Evolutionary conservation across 1,140 invertebrate species (phyloP), one percentile per base, ranked within the genome.

Genomic region (Choristoneura fumiferana): DNA sequence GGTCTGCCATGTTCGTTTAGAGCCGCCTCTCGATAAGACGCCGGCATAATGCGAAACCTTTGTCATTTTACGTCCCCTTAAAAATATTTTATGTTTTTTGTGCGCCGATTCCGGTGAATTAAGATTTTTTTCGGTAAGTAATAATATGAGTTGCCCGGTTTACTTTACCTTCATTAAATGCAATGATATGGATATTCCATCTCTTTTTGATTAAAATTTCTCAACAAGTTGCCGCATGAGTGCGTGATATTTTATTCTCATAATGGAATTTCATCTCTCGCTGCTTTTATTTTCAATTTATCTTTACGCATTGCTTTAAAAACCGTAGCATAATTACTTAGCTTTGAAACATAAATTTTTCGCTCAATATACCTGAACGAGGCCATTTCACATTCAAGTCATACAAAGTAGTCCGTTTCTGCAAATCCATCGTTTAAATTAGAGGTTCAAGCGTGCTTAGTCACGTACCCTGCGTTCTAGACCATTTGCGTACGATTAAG

Each of bases 151-250:
- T 62, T 57, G 49, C 37, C 29, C 35, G 13, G 60, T 66, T 69
- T 76, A 64, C 71, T 58, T 73, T 70, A 69, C 65, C 63, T 74
- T 86, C 83, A 82, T 88, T 86, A 88, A 81, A 78, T 78, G 78
- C 70, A 74, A 84, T 88, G 85, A 88, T 81, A 82, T 70, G 72
- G 64, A 67, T 63, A 55, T 81, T 84, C 68, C 63, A 78, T 57
- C 17, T 54, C 45, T 58, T 74, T 84, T 78, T 58, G 67, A 73
- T 75, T 65, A 65, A 73, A 70, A 67, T 74, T 57, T 55, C 55
- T 67, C 43, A 59, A 62, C 63, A 43, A 43, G 43, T 52, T 58
- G 63, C 58, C 15, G 57, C 43, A 36, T 39, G 45, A 54, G 29
- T 39, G 37, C 45, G 38, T 35, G 53, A 60, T 54, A 64, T 57